Conservation (phyloP, 1,140 invertebrate genomes). For the Nymphalis io region DNA sequence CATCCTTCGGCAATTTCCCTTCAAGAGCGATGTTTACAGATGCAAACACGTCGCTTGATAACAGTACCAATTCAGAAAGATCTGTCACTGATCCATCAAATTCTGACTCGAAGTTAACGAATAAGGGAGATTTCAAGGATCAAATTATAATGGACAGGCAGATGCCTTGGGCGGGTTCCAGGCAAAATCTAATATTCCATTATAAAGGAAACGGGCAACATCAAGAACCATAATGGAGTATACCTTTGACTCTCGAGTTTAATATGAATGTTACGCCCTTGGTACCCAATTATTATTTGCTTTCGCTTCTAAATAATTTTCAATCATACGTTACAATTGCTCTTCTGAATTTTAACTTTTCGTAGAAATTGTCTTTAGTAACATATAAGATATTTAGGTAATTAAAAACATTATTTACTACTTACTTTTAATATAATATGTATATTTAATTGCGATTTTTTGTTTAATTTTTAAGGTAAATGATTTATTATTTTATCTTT, state of each 20-base stretch:
- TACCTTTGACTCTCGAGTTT: constrained; percentile 43
- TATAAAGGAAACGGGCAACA: constrained; percentile 56
- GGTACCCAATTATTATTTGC: constrained; percentile 45
- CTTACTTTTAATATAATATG: too few relatives aligned
- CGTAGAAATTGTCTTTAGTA: too few relatives aligned
- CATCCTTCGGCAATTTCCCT: constrained; percentile 46
- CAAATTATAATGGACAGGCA: constrained; percentile 49
- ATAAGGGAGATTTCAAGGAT: constrained; percentile 43
- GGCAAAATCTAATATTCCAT: constrained; percentile 68
- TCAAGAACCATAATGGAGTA: constrained; percentile 57
- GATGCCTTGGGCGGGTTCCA: constrained; percentile 50
- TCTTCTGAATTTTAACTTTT: too few relatives aligned
- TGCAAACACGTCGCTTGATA: constrained; percentile 20
- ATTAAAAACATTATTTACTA: too few relatives aligned
- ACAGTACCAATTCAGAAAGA: constrained; percentile 24
- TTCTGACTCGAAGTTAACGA: constrained; percentile 12
- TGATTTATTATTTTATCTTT: too few relatives aligned
- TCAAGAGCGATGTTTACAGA: constrained; percentile 26
- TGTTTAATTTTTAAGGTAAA: too few relatives aligned
- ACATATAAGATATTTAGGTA: too few relatives aligned
- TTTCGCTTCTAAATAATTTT: constrained; percentile 19
- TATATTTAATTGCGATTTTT: too few relatives aligned
- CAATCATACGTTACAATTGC: background rate
- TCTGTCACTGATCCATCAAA: constrained; percentile 17
- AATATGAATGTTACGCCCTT: constrained; percentile 38